Conservation (phyloP, 2,888 invertebrate species). For the Thecophora atra region DNA sequence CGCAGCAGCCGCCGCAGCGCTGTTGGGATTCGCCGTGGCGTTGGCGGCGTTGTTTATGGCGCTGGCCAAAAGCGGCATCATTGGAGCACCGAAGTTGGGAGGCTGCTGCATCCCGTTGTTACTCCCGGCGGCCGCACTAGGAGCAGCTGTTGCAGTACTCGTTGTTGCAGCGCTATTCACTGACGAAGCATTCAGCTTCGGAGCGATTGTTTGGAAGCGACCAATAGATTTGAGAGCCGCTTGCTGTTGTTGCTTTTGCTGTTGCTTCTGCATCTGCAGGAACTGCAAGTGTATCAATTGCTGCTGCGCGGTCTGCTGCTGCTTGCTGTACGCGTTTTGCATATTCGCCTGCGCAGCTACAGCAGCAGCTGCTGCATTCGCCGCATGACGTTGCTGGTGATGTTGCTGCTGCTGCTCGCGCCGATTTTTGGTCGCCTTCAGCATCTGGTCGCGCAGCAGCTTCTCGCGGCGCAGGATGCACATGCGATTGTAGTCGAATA, state of each 20-base stretch:
- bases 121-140: conserved; percentile 21
- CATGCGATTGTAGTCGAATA: conserved; percentile 84
- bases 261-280: conserved; percentile 57
- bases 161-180: conserved; percentile 9
- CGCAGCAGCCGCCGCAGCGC: conserved; percentile 36
- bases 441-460: conserved; percentile 71
- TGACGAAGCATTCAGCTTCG: conserved; percentile 37
- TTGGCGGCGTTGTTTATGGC: conserved; percentile 45
- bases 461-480: conserved; percentile 76
- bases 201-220: conserved; percentile 47
- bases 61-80: conserved; percentile 52
- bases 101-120: conserved; percentile 39
- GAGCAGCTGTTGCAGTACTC: conserved; percentile 33
- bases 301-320: conserved; percentile 45
- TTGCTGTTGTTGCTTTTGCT: conserved; percentile 47
- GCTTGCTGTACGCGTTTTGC: conserved; percentile 39
- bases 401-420: conserved; percentile 46
- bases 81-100: conserved; percentile 44
- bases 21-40: conserved; percentile 39
- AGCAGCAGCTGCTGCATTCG: conserved; percentile 35
- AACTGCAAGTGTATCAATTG: conserved; percentile 49
- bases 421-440: conserved; percentile 53
- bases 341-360: conserved; percentile 7
- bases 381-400: conserved; percentile 43
- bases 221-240: conserved; percentile 26